Conservation (phyloP, 2,888 invertebrate genomes). For the Villa cingulata region DNA sequence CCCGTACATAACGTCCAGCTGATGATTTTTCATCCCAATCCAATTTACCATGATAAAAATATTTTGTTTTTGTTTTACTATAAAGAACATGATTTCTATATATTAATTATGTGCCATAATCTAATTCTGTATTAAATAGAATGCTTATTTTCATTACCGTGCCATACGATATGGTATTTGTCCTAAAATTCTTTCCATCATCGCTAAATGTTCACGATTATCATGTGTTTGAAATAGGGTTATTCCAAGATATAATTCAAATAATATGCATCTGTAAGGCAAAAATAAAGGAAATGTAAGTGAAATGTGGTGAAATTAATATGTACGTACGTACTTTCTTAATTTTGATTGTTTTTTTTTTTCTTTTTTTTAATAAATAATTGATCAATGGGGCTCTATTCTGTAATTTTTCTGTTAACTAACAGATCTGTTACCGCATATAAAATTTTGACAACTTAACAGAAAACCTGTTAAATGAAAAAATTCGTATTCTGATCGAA, state of each 20-base stretch:
- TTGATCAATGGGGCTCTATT: no score
- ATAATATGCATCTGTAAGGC: constrained; percentile 69
- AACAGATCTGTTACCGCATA: no score
- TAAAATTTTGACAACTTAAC: no score
- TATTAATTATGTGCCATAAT: constrained; percentile 7
- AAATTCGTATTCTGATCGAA: no score
- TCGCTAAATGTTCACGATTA: constrained; percentile 97
- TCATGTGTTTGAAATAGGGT: constrained; percentile 99
- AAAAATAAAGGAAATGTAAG: not conserved
- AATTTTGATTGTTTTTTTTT: no score
- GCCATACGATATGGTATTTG: constrained; percentile 71
- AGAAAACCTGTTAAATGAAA: no score
- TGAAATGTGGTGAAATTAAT: no score
- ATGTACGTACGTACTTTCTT: no score
- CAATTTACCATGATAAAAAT: constrained; percentile 93
- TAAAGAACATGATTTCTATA: constrained; percentile 35
- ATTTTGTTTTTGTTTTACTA: constrained; percentile 90
- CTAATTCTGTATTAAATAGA: constrained; percentile 4
- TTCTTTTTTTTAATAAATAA: no score
- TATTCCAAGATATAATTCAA: constrained; percentile 95
- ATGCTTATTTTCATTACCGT: constrained; percentile 43
- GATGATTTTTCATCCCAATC: constrained; percentile 97
- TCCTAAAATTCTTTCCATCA: constrained; percentile 99
- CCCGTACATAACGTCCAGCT: constrained; percentile 92
- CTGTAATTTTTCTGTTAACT: no score